Conservation (phyloP, 2,797 vertebrate species). For the Cyclura pinguis region DNA sequence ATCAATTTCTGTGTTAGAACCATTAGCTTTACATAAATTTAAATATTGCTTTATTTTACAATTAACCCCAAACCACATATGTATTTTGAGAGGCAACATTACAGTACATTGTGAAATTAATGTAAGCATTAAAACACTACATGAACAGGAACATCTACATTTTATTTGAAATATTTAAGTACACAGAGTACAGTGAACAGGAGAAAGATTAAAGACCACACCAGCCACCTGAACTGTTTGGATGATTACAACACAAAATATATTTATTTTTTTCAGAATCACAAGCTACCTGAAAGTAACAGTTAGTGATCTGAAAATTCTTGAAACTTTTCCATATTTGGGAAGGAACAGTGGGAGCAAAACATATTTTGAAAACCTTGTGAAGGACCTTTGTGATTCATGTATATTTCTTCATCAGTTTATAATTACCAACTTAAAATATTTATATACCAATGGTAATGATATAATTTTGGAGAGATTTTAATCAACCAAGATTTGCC, state of each 20-base stretch:
- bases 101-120: neutral
- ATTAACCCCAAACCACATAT: slow-evolving; percentile 11
- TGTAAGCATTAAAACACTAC: neutral
- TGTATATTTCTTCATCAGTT: neutral
- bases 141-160: neutral
- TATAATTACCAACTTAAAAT: neutral
- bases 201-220: neutral
- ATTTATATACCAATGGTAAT: neutral
- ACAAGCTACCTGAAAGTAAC: slow-evolving; percentile 6
- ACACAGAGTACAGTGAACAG: neutral
- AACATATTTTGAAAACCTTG: neutral
- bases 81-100: slow-evolving; percentile 22
- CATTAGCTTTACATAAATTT: slow-evolving; percentile 40
- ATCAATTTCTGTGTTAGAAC: slow-evolving; percentile 31
- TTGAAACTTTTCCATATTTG: neutral
- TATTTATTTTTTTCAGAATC: slow-evolving; percentile 11
- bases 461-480: neutral
- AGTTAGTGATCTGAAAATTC: neutral
- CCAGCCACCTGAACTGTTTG: neutral
- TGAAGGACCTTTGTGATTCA: neutral
- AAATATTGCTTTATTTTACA: slow-evolving; percentile 32
- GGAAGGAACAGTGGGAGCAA: neutral
- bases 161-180: neutral
- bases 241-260: neutral
- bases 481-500: neutral